Percentiles rank a stretch among this genome's conserved stretches.
Evolutionary conservation across 2,888 invertebrate species (phyloP).

Genomic region (Tetragnatha montana): DNA sequence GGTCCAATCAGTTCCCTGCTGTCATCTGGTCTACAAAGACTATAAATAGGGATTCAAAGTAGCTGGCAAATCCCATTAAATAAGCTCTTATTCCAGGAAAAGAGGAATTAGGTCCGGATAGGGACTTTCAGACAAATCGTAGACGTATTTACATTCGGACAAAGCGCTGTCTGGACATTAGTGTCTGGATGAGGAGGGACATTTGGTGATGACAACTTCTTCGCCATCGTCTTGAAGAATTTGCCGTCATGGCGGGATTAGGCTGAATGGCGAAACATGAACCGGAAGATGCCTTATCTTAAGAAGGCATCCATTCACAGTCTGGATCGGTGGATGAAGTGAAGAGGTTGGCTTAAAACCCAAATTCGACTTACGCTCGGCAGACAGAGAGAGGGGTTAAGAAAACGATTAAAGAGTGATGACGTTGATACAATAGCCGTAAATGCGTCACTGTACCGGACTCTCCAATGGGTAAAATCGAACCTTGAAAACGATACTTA

Average conservation of each 20-base stretch:
- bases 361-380: too few species aligned
- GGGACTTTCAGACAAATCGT: neutral
- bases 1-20: neutral
- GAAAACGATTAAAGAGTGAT: too few species aligned
- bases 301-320: neutral
- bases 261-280: neutral
- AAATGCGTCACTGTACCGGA: too few species aligned
- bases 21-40: neutral
- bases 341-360: too few species aligned
- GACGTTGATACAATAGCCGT: too few species aligned
- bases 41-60: neutral
- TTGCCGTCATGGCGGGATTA: neutral
- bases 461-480: too few species aligned
- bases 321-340: neutral
- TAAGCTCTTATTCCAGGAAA: neutral
- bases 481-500: too few species aligned
- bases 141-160: neutral
- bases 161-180: neutral
- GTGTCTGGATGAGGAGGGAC: neutral
- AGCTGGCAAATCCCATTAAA: neutral
- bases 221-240: neutral
- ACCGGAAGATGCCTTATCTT: neutral
- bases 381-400: too few species aligned
- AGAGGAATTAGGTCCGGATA: neutral
- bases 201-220: neutral